phyloP scores from a whole-genome alignment of 2,888 invertebrate genomes.

The Acrobeloides nanus region DNA sequence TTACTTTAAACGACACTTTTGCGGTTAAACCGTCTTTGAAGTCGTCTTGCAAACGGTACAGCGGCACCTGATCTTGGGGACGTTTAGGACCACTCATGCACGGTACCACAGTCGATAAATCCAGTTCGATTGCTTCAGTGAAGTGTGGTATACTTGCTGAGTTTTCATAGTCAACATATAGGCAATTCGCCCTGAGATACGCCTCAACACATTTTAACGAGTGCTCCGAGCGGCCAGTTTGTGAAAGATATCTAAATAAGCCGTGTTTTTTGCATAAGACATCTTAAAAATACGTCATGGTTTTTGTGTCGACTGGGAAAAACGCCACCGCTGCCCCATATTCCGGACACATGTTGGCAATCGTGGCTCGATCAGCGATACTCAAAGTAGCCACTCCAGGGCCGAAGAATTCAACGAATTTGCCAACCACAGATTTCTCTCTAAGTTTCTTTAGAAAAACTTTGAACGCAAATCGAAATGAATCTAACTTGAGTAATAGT shows the following conservation, averaged over 20 bases:
- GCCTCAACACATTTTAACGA: conserved; percentile 18
- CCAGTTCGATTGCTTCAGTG: conserved; percentile 66
- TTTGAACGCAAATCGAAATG: too few species aligned
- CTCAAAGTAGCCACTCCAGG: conserved; percentile 79
- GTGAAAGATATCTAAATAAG: conserved; percentile 37
- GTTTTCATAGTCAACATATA: not conserved
- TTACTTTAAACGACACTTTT: conserved; percentile 65
- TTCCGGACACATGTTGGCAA: conserved; percentile 95
- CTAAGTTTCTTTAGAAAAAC: too few species aligned
- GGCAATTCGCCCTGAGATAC: conserved; percentile 3
- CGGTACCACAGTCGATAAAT: conserved; percentile 78
- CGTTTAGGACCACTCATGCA: conserved; percentile 93
- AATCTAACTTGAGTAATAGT: conserved; percentile 6
- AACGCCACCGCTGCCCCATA: conserved; percentile 86
- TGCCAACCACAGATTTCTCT: conserved; percentile 76
- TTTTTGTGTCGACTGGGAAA: conserved; percentile 79
- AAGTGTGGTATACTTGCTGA: conserved; percentile 38
- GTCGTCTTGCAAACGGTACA: conserved; percentile 76
- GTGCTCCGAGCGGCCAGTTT: conserved; percentile 37
- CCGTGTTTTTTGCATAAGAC: too few species aligned
- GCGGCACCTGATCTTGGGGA: conserved; percentile 80
- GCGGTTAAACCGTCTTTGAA: conserved; percentile 75
- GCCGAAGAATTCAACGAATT: conserved; percentile 95
- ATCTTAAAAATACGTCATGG: conserved; percentile 79
- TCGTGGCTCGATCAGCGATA: conserved; percentile 85